phyloP scores from a whole-genome alignment of 1,140 invertebrate species.

The Aradophagus sp. region DNA sequence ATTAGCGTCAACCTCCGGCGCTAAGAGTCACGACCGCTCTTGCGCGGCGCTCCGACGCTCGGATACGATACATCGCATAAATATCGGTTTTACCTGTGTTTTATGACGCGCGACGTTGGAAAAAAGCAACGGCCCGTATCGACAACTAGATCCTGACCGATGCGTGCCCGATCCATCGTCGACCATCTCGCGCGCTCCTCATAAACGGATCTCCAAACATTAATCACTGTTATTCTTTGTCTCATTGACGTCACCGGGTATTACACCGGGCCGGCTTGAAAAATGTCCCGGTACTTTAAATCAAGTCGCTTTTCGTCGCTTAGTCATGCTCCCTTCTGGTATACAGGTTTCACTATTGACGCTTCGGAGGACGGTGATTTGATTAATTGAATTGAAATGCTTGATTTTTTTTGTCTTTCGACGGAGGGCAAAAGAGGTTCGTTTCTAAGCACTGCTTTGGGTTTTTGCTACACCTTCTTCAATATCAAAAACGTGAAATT shows the following conservation, averaged over 20 bases:
- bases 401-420: too few relatives aligned
- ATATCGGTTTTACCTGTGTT: slow-evolving; percentile 74
- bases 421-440: too few relatives aligned
- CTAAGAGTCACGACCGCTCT: slow-evolving; percentile 62
- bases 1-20: slow-evolving; percentile 72
- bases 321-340: neutral
- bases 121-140: slow-evolving; percentile 62
- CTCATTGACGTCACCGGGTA: slow-evolving; percentile 34
- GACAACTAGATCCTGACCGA: slow-evolving; percentile 73
- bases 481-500: too few relatives aligned
- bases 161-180: slow-evolving; percentile 58
- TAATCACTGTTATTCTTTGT: slow-evolving; percentile 51
- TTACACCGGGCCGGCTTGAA: slow-evolving; percentile 17
- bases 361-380: neutral
- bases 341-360: neutral
- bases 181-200: slow-evolving; percentile 26
- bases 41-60: slow-evolving; percentile 39
- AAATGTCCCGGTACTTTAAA: slow-evolving; percentile 32
- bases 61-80: slow-evolving; percentile 65
- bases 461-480: too few relatives aligned
- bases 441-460: too few relatives aligned
- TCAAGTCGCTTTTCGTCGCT: slow-evolving; percentile 19
- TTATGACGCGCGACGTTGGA: slow-evolving; percentile 65
- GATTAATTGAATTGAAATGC: slow-evolving; percentile 15
- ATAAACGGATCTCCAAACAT: slow-evolving; percentile 42